Evolutionary conservation across 1,140 invertebrate species (phyloP).

Genomic region (Sitobion miscanthi): DNA sequence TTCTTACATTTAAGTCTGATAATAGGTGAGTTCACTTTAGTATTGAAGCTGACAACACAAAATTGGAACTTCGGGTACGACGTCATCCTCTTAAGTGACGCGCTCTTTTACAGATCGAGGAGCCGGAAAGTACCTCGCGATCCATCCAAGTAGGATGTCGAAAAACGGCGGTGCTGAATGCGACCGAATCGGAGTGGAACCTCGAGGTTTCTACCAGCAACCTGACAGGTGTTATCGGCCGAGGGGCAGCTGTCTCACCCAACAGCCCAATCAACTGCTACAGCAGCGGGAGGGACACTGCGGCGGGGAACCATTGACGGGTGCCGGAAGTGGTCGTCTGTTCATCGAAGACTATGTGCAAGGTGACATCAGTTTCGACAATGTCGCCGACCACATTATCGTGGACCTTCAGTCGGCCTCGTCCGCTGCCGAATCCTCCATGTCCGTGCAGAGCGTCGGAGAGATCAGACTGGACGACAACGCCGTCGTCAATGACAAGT

Average conservation of each 20-base stretch:
- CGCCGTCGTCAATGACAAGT: neutral
- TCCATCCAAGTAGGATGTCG: constrained; percentile 59
- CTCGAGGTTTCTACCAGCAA: constrained; percentile 64
- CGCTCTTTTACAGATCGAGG: neutral
- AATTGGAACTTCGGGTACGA: too few species aligned
- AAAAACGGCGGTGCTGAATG: constrained; percentile 64
- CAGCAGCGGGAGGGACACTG: neutral
- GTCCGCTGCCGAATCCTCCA: neutral
- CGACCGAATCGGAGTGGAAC: constrained; percentile 65
- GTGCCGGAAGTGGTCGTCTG: neutral
- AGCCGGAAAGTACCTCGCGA: neutral
- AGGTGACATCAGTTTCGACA: neutral
- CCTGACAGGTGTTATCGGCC: constrained; percentile 63
- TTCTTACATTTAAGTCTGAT: too few species aligned
- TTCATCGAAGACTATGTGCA: neutral
- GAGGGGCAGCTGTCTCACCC: constrained; percentile 62
- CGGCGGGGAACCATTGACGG: too few species aligned
- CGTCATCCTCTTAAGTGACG: neutral
- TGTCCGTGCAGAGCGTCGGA: neutral
- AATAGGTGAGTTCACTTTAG: too few species aligned
- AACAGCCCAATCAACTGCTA: neutral
- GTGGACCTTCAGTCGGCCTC: neutral
- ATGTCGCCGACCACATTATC: neutral
- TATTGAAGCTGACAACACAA: too few species aligned
- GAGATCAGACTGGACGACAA: constrained; percentile 18